Percentiles rank a stretch among this genome's conserved stretches.
Evolutionary conservation across 2,797 vertebrate species (phyloP).

Genomic region (Arnoldichthys spilopterus): DNA sequence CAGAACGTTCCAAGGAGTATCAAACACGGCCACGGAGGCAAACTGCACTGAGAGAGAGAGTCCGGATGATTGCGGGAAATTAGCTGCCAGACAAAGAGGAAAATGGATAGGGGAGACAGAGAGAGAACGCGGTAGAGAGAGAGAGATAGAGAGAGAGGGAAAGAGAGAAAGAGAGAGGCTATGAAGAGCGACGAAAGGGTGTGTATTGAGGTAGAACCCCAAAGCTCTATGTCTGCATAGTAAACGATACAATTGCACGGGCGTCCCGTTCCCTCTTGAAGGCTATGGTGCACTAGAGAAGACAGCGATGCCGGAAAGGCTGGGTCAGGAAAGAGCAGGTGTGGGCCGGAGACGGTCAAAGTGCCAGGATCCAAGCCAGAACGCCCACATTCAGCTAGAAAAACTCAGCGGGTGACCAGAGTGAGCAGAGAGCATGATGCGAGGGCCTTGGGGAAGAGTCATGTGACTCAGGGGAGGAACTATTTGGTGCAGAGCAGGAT

Average conservation of each 20-base stretch:
- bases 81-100: conserved; percentile 71
- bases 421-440: conserved; percentile 19
- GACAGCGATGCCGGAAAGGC: neutral
- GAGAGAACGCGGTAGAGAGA: neutral
- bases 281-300: conserved; percentile 68
- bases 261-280: conserved; percentile 60
- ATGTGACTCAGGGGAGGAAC: conserved; percentile 33
- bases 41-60: conserved; percentile 50
- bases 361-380: conserved; percentile 6
- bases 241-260: conserved; percentile 84
- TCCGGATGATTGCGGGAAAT: conserved; percentile 58
- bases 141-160: neutral
- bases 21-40: conserved; percentile 49
- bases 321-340: conserved; percentile 1
- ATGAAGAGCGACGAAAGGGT: conserved; percentile 31
- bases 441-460: conserved; percentile 58
- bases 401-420: neutral
- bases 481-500: conserved; percentile 73
- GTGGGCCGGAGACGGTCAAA: neutral
- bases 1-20: conserved; percentile 51
- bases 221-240: conserved; percentile 92
- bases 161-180: conserved; percentile 15
- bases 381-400: conserved; percentile 30
- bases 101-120: neutral
- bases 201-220: conserved; percentile 61